Conservation (phyloP, 2,888 invertebrate genomes). For the Blera fallax region DNA sequence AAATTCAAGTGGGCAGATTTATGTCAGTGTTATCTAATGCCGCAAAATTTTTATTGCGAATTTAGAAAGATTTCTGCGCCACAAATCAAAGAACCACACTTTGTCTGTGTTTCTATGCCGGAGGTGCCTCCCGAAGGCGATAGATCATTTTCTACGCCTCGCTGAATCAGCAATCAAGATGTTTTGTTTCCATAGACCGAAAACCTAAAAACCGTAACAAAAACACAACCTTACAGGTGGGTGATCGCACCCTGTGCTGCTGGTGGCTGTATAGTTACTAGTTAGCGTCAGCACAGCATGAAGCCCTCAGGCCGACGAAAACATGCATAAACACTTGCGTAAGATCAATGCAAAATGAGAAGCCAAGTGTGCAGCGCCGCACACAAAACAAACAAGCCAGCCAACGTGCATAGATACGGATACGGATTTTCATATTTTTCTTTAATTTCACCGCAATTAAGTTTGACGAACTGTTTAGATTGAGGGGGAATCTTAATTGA, state of each 20-base stretch:
- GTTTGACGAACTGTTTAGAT: slow-evolving; percentile 28
- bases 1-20: slow-evolving; percentile 53
- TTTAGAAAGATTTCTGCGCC: not conserved
- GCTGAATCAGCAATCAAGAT: slow-evolving; percentile 61
- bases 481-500: slow-evolving; percentile 55
- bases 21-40: slow-evolving; percentile 48
- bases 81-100: slow-evolving; percentile 12
- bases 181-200: slow-evolving; percentile 35
- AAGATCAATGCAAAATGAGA: slow-evolving; percentile 33
- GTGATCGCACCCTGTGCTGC: slow-evolving; percentile 58
- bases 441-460: slow-evolving; percentile 49
- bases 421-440: slow-evolving; percentile 9
- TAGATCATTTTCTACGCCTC: slow-evolving; percentile 60
- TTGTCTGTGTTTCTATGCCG: not conserved
- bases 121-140: slow-evolving; percentile 29
- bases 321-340: slow-evolving; percentile 64
- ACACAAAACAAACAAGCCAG: slow-evolving; percentile 9
- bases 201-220: slow-evolving; percentile 59
- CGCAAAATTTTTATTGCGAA: not conserved
- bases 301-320: slow-evolving; percentile 20
- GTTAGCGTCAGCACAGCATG: slow-evolving; percentile 61
- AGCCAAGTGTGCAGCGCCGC: slow-evolving; percentile 26
- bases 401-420: not conserved
- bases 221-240: slow-evolving; percentile 56
- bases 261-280: not conserved